Evolutionary conservation across 2,888 invertebrate genomes (phyloP), one percentile per base, ranked within the genome.

Genomic region (Pyrgus malvae): DNA sequence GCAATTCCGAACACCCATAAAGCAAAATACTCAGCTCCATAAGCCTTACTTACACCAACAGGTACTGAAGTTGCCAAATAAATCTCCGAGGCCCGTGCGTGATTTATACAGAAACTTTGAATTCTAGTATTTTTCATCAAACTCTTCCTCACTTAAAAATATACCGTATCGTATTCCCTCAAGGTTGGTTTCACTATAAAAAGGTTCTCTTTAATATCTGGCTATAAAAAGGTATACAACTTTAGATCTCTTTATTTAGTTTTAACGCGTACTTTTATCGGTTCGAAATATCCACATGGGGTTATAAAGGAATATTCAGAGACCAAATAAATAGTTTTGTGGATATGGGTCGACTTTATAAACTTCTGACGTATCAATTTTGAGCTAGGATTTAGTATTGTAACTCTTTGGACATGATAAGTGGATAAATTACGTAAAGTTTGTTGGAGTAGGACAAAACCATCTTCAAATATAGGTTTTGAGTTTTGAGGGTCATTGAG

Each of bases 21-120:
- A 45, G 33, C 45, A 45, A 19, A 31, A 45, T 33, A 8, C 7
- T 33, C 11, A 19, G 33, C 9, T n/a, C 31, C 14, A 19, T 33
- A 23, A 49, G 16, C 31, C 19, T 21, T 16, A 40, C 27, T 31
- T 49, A 31, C 40, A 31, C 41, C 49, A 49, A 41, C 49, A 41
- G 49, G 49, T 49, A 49, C 49, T 41, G 49, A 49, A 49, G 40
- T 49, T 49, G 40, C 40, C 41, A 49, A 49, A 49, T 49, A 49
- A 40, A 49, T 48, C 40, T 40, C 31, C 14, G 12, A 40, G 23
- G 40, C 27, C 38, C 14, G 21, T 21, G 49, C 49, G 40, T 31
- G 49, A 49, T 49, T 48, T 48, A 49, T 40, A 23, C 49, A 6
- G 7, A 31, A 49, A 49, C 31, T 49, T 49, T 48, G 41, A 41